Percentiles rank a stretch among this genome's conserved stretches.
Evolutionary conservation across 2,113 vertebrate genomes (phyloP).

Genomic region (Semicossyphus pulcher): DNA sequence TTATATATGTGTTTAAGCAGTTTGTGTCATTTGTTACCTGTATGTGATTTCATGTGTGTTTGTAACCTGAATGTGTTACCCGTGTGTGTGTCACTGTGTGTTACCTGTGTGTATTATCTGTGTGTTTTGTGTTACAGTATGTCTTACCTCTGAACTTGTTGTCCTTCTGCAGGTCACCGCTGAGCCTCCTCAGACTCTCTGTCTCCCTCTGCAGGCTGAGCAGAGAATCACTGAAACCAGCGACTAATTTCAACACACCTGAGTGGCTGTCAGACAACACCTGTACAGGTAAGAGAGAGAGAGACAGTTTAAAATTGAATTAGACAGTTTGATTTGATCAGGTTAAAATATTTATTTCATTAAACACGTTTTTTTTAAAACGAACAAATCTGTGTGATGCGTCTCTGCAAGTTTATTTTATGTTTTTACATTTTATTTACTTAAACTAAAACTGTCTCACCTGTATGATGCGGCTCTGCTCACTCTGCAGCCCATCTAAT

Average conservation of each 20-base stretch:
- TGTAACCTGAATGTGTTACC: not conserved
- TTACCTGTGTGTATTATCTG: not conserved
- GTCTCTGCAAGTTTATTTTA: no score
- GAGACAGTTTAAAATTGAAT: no score
- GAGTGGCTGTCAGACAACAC: slow-evolving; percentile 89
- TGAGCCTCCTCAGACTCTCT: slow-evolving; percentile 80
- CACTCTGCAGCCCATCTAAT: slow-evolving; percentile 86
- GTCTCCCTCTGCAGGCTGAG: slow-evolving; percentile 88
- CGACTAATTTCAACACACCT: slow-evolving; percentile 87
- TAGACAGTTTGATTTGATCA: no score
- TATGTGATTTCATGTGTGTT: not conserved
- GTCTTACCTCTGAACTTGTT: not conserved
- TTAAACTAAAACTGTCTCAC: slow-evolving; percentile 41
- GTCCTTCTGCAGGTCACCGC: slow-evolving; percentile 85
- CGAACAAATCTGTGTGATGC: not conserved
- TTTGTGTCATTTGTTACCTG: no score
- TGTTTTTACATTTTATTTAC: no score
- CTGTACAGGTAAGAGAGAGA: slow-evolving; percentile 71
- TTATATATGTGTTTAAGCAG: no score
- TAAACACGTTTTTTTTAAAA: no score
- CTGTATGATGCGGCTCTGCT: slow-evolving; percentile 90
- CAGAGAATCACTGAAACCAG: slow-evolving; percentile 87
- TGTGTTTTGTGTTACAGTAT: not conserved
- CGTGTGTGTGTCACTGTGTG: no score
- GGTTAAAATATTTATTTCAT: no score